Base-by-base conservation (phyloP, 2,888 invertebrate genomes). In the Leucophenga maculata region DNA sequence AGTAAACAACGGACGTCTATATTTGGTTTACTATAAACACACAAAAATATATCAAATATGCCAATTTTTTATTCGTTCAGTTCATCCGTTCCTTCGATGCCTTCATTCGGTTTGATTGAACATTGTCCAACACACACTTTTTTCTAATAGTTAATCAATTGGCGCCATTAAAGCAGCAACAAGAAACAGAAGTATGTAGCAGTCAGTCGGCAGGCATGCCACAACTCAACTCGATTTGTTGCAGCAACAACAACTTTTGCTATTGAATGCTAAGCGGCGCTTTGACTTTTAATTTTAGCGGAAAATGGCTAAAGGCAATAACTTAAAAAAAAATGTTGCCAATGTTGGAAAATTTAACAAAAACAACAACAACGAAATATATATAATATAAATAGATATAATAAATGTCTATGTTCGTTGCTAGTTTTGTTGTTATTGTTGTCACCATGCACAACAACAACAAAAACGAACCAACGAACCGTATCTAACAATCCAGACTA, bases 61-160 rank as follows among this genome's bases (percentile, higher is more conserved):
- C 26, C 26, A 26, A 26, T 26, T 26, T 26, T 26, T 26, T 4
- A n/a, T n/a, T n/a, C n/a, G n/a, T n/a, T n/a, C n/a, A n/a, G n/a
- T 26, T 26, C 26, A 4, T 3, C 4, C 26, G 26, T 26, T 26
- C 26, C 3, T 26, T 26, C 39, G 55, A 54, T 46, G 44, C 18
- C 60, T 22, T 67, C 54, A 39, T 16, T 11, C 57, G 54, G 66
- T 67, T 73, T 65, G 75, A 69, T 68, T 71, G 77, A 75, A 75
- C 74, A 74, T 75, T 69, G 71, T 74, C 74, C 72, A 55, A 52
- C 46, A 60, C 46, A 60, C 20, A 48, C 74, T 74, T 26, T 26
- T 26, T 26, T 26, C 26, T 3, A 26, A 26, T 26, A 26, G 26
- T 39, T 39, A 39, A 39, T 39, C 39, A 39, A 39, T 39, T 39